phyloP scores from a whole-genome alignment of 2,888 invertebrate genomes.

The Watsonalla binaria region DNA sequence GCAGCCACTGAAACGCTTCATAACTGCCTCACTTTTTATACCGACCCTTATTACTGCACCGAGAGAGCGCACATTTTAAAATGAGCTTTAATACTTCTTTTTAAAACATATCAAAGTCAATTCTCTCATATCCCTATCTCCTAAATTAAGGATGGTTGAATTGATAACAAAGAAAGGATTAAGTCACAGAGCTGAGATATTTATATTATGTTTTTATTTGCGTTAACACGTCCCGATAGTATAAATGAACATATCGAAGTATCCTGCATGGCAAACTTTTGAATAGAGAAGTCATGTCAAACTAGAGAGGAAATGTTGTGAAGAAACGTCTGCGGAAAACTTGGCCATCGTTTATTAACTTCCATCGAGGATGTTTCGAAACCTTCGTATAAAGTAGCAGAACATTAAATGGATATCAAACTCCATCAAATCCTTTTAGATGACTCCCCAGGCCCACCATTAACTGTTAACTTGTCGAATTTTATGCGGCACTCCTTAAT shows the following conservation, averaged over 20 bases:
- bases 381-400: background rate
- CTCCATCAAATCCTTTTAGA: slow-evolving; percentile 20
- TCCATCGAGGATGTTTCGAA: background rate
- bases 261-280: slow-evolving; percentile 1
- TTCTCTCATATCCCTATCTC: slow-evolving; percentile 9
- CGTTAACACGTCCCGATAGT: too few species aligned
- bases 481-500: slow-evolving; percentile 19
- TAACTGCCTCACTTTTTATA: slow-evolving; percentile 42
- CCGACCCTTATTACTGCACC: slow-evolving; percentile 32
- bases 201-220: background rate
- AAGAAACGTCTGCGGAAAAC: slow-evolving; percentile 1
- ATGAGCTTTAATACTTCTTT: slow-evolving; percentile 16
- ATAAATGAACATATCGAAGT: background rate
- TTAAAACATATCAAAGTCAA: slow-evolving; percentile 25
- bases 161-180: background rate
- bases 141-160: slow-evolving; percentile 1
- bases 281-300: slow-evolving; percentile 3
- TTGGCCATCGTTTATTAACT: slow-evolving; percentile 1
- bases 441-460: slow-evolving; percentile 19
- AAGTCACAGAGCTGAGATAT: background rate
- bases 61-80: slow-evolving; percentile 24
- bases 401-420: slow-evolving; percentile 16
- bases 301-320: slow-evolving; percentile 1
- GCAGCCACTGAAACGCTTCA: slow-evolving; percentile 34
- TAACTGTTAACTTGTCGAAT: slow-evolving; percentile 41